Evolutionary conservation across 1,140 invertebrate genomes (phyloP), one percentile per base, ranked within the genome.

Genomic region (Sarcophaga peregrina): DNA sequence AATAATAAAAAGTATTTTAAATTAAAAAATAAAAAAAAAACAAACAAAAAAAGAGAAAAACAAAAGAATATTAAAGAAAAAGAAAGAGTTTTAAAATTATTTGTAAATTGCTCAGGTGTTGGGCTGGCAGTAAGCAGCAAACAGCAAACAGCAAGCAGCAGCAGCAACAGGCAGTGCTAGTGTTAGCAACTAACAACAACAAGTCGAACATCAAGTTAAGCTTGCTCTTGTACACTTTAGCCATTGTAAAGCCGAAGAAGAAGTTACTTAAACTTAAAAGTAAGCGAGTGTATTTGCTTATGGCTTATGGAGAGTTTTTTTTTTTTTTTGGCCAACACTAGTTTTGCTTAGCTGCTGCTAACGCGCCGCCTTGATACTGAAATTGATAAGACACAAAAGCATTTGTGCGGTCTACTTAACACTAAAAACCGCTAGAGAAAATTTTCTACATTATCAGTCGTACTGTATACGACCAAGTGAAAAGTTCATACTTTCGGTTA

Each of bases 391-490:
- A 58, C 46, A 75, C 9, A 50, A 37, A 52, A 78, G 50, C 75
- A 78, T 25, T 37, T 48, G 45, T 62, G 37, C 76, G 54, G 37
- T 47, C 75, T 83, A 83, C 76, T 62, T 80, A 83, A 80, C 82
- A 84, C 84, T 85, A 87, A 89, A 89, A 89, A 89, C 84, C 87
- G 87, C 83, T 85, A 86, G 83, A 89, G 86, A 89, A 87, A 87
- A 87, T 82, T 84, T 84, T 83, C 83, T 83, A 62, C 87, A 86
- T 84, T 85, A 87, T 86, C 88, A 89, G 87, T 89, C 87, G 87
- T 89, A 78, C 82, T 80, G 85, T 86, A 86, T 85, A 84, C 85
- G 85, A 87, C 86, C 86, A 87, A 85, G 84, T 84, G 87, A 80
- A 68, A 62, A 83, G 82, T 83, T 76, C n/a, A 50, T 17, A 17